Conservation (phyloP, 1,140 invertebrate genomes). For the Potamilus streckersoni region DNA sequence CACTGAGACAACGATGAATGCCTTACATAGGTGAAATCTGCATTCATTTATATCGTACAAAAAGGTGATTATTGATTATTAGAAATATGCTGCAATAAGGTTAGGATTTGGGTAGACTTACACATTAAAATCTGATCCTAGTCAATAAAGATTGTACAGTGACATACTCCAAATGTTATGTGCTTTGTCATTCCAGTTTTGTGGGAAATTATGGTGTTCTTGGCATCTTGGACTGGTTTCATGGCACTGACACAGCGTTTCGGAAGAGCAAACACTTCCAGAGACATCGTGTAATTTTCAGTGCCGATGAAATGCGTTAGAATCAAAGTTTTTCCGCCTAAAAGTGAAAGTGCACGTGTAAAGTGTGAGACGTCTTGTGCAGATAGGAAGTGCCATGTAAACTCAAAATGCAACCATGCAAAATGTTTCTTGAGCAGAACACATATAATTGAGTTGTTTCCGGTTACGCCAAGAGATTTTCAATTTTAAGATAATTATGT, state of each 20-base stretch:
- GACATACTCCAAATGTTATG: neutral
- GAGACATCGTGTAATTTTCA: slow-evolving; percentile 37
- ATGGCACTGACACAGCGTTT: slow-evolving; percentile 79
- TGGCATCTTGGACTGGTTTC: slow-evolving; percentile 83
- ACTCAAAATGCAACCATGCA: too few species aligned
- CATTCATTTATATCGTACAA: neutral
- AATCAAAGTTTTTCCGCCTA: too few species aligned
- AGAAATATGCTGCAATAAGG: neutral
- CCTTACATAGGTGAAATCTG: neutral
- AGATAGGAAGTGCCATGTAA: too few species aligned
- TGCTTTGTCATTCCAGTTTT: slow-evolving; percentile 43
- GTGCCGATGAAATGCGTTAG: too few species aligned
- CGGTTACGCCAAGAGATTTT: too few species aligned
- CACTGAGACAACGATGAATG: too few species aligned
- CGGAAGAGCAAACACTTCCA: slow-evolving; percentile 31
- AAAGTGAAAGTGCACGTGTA: too few species aligned
- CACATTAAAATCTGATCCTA: neutral
- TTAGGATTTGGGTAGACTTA: neutral
- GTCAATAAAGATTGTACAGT: neutral
- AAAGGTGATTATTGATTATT: neutral
- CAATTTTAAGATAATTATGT: too few species aligned
- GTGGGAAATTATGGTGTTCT: slow-evolving; percentile 83
- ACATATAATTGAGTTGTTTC: too few species aligned
- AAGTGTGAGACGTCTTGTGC: too few species aligned
- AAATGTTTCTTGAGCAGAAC: too few species aligned